These are phyloP conservation scores for Candidula unifasciata DNA, from an alignment of 2,888 invertebrate species.

Conservation along the genomic window DNA sequence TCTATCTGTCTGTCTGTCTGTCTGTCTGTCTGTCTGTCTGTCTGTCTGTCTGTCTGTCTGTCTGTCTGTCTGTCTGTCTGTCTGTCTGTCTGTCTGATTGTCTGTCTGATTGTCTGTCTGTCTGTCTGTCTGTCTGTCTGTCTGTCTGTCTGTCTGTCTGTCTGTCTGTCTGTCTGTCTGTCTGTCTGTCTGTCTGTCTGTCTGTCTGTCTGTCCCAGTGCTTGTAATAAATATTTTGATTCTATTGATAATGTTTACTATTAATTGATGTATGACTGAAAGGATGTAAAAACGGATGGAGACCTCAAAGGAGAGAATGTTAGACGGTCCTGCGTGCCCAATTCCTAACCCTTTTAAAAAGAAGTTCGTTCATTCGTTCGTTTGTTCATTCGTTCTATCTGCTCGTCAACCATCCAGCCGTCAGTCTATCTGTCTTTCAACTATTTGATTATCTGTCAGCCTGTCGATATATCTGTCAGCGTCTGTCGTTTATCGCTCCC, in stretches of 20 bases:
- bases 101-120: background rate
- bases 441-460: background rate
- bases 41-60: background rate
- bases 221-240: too few relatives aligned
- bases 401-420: background rate
- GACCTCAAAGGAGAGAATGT: too few relatives aligned
- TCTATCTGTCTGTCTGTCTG: slow-evolving; percentile 23
- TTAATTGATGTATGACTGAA: too few relatives aligned
- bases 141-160: background rate
- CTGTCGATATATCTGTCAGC: too few relatives aligned
- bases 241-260: too few relatives aligned
- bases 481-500: too few relatives aligned
- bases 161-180: background rate
- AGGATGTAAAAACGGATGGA: too few relatives aligned
- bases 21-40: background rate
- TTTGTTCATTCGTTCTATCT: background rate
- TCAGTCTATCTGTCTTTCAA: background rate
- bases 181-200: slow-evolving; percentile 8
- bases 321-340: too few relatives aligned
- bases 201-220: slow-evolving; percentile 12
- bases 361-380: background rate
- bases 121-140: background rate
- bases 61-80: background rate
- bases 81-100: background rate
- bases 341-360: too few relatives aligned